These are phyloP conservation scores for Pseudomyrmex cubaensis DNA, from an alignment of 1,140 invertebrate genomes.

Conservation along the genomic window DNA sequence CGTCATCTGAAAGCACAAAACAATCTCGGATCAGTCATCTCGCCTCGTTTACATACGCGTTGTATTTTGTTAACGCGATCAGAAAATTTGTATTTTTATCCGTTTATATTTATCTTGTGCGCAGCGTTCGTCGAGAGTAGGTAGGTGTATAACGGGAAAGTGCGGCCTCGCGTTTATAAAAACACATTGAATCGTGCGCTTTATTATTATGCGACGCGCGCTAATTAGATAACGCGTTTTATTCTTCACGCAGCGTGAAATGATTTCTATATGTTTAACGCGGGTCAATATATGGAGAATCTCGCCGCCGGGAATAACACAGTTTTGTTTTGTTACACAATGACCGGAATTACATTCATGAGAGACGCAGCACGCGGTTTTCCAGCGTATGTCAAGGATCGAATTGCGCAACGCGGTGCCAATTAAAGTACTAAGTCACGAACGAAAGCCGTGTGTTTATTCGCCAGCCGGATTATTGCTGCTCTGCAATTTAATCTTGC, in stretches of 20 bases:
- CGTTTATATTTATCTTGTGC: background rate
- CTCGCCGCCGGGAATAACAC: background rate
- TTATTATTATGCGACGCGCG: background rate
- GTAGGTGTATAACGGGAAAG: background rate
- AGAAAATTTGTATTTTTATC: constrained; percentile 15
- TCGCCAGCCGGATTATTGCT: background rate
- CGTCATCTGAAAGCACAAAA: constrained; percentile 79
- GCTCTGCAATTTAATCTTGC: constrained; percentile 44
- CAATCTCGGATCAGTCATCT: background rate
- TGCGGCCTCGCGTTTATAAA: background rate
- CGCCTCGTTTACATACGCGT: background rate
- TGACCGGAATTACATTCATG: constrained; percentile 55
- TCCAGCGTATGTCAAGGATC: constrained; percentile 59
- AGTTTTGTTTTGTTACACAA: constrained; percentile 23
- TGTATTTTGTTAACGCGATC: background rate
- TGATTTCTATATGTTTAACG: constrained; percentile 19
- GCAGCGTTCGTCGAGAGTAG: background rate
- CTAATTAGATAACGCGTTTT: constrained; percentile 45
- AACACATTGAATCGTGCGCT: background rate
- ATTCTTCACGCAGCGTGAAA: constrained; percentile 7
- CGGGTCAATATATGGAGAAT: constrained; percentile 13
- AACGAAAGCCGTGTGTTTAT: constrained; percentile 44
- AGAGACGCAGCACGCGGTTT: constrained; percentile 35
- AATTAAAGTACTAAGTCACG: constrained; percentile 46
- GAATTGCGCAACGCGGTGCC: constrained; percentile 46